These are phyloP conservation scores for Lydus trimaculatus DNA, from an alignment of 2,888 invertebrate species.

Conservation along the genomic window DNA sequence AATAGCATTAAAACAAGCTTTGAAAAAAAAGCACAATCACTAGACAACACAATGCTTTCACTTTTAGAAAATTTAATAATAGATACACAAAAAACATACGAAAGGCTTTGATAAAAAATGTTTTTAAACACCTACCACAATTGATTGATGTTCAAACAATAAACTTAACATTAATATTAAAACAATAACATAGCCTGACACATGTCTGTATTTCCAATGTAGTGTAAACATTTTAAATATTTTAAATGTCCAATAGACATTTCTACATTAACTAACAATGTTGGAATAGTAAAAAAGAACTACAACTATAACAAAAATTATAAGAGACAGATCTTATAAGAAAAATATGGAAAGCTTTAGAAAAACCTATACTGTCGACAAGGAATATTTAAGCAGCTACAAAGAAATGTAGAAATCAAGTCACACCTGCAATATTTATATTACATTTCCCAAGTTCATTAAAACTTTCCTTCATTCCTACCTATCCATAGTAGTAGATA, in stretches of 20 bases:
- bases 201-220: background rate
- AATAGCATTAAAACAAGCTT: too few relatives aligned
- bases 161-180: background rate
- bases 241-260: background rate
- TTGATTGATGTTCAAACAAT: background rate
- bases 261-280: background rate
- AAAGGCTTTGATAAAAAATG: background rate
- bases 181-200: constrained; percentile 2
- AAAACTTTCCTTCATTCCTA: constrained; percentile 24
- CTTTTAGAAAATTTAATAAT: background rate
- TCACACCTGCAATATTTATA: constrained; percentile 32
- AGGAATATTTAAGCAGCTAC: background rate
- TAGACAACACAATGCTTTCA: too few relatives aligned
- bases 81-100: background rate
- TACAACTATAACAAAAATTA: too few relatives aligned
- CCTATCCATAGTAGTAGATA: background rate
- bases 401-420: constrained; percentile 1
- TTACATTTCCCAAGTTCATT: constrained; percentile 32
- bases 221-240: background rate
- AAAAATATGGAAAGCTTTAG: background rate
- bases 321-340: background rate
- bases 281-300: too few relatives aligned
- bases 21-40: too few relatives aligned
- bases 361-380: background rate
- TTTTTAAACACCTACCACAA: background rate